A percentile compares a stretch with the other conserved stretches of the same genome.
phyloP scores from a whole-genome alignment of 2,113 vertebrate species.

The Calypte anna region DNA sequence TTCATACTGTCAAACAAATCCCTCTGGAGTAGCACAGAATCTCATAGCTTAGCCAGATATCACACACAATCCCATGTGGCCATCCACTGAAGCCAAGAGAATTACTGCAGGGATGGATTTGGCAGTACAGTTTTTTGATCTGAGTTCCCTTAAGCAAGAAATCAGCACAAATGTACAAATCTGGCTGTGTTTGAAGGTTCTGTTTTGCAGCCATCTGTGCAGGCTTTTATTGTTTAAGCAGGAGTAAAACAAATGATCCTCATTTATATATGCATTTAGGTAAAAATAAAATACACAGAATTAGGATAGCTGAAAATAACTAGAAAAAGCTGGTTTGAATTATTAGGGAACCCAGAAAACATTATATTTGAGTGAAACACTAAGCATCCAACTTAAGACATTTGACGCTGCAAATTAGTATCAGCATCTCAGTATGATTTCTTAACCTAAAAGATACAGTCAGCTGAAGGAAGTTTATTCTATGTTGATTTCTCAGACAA shows the following conservation, averaged over 20 bases:
- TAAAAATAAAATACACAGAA: not conserved
- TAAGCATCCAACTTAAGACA: not conserved
- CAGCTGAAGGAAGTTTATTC: not conserved
- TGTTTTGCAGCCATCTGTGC: conserved; percentile 63
- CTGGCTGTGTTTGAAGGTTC: conserved; percentile 37
- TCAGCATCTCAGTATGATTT: not conserved
- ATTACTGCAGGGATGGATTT: conserved; percentile 47
- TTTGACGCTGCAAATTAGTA: not conserved
- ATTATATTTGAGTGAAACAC: not conserved
- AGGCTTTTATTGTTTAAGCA: conserved; percentile 38
- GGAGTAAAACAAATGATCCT: conserved; percentile 10
- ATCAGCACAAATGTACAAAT: conserved; percentile 56
- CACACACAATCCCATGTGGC: conserved; percentile 42
- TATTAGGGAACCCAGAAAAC: conserved; percentile 17
- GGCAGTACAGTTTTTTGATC: conserved; percentile 43
- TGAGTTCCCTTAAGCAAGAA: conserved; percentile 49
- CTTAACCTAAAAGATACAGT: not conserved
- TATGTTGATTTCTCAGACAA: not conserved
- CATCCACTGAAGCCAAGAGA: conserved; percentile 44
- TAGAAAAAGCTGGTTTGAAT: not conserved
- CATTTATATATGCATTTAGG: not conserved
- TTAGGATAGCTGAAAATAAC: conserved; percentile 22
- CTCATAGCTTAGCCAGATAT: conserved; percentile 17
- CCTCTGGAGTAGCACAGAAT: not conserved
- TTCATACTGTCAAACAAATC: conserved; percentile 16